Evolutionary conservation across 2,797 vertebrate genomes (phyloP).

Genomic region (Sebastes vulpes): DNA sequence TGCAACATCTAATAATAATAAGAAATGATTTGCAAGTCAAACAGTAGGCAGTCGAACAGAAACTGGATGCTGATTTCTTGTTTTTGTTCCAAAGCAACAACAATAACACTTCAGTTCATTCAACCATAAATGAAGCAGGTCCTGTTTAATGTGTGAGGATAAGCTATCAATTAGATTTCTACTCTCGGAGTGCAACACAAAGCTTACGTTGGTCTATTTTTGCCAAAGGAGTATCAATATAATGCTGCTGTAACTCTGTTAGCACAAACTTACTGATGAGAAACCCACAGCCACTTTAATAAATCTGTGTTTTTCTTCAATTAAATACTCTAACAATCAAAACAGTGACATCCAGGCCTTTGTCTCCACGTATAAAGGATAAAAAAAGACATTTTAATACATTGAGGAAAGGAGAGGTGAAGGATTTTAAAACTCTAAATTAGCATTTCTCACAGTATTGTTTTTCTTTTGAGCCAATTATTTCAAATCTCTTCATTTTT

Average conservation of each 20-base stretch:
- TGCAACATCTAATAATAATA: too few relatives aligned
- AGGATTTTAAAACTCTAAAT: neutral
- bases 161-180: too few relatives aligned
- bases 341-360: neutral
- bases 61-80: too few relatives aligned
- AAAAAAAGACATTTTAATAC: neutral
- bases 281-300: neutral
- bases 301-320: neutral
- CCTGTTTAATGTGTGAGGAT: too few relatives aligned
- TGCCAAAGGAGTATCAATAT: neutral
- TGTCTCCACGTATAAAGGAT: neutral
- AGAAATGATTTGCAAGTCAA: too few relatives aligned
- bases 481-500: neutral
- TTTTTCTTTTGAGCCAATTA: neutral
- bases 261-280: neutral
- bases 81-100: too few relatives aligned
- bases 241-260: neutral
- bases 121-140: too few relatives aligned
- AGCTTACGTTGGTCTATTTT: neutral
- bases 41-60: too few relatives aligned
- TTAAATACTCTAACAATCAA: neutral
- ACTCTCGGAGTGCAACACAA: too few relatives aligned
- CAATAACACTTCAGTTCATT: too few relatives aligned
- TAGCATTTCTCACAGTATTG: neutral
- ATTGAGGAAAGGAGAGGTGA: neutral